Evolutionary conservation across 2,888 invertebrate species (phyloP).

Genomic region (Drosophila kambysellisi): DNA sequence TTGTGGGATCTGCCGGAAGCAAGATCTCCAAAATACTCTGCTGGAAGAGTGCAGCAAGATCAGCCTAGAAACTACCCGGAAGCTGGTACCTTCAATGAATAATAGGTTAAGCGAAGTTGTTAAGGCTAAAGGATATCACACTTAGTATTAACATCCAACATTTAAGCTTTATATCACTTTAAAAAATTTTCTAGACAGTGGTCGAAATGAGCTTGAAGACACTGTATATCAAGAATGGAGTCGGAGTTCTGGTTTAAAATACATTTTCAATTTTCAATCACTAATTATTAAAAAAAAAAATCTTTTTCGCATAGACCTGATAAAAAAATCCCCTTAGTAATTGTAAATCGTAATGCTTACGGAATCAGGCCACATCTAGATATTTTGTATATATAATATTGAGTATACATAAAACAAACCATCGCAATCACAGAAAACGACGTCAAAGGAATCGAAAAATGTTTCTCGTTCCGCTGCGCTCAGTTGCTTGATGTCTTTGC

Average conservation of each 20-base stretch:
- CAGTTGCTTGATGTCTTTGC: conserved; percentile 61
- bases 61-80: too few species aligned
- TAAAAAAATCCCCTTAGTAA: neutral
- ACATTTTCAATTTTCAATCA: neutral
- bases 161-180: too few species aligned
- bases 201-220: too few species aligned
- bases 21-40: too few species aligned
- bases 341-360: neutral
- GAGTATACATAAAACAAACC: conserved; percentile 75
- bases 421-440: conserved; percentile 88
- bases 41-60: too few species aligned
- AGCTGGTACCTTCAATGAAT: too few species aligned
- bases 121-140: too few species aligned
- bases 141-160: too few species aligned
- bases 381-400: neutral
- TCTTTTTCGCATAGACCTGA: neutral
- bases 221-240: neutral
- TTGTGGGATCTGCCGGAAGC: too few species aligned
- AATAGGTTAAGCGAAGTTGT: too few species aligned
- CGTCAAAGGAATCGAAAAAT: conserved; percentile 86
- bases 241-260: neutral
- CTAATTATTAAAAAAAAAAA: neutral
- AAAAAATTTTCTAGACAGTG: too few species aligned
- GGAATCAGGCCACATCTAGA: neutral
- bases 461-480: conserved; percentile 69